Percentiles rank a stretch among this genome's conserved stretches.
These are phyloP conservation scores for Brachyhypopomus occidentalis DNA, from an alignment of 2,113 vertebrate genomes.

Conservation along the genomic window DNA sequence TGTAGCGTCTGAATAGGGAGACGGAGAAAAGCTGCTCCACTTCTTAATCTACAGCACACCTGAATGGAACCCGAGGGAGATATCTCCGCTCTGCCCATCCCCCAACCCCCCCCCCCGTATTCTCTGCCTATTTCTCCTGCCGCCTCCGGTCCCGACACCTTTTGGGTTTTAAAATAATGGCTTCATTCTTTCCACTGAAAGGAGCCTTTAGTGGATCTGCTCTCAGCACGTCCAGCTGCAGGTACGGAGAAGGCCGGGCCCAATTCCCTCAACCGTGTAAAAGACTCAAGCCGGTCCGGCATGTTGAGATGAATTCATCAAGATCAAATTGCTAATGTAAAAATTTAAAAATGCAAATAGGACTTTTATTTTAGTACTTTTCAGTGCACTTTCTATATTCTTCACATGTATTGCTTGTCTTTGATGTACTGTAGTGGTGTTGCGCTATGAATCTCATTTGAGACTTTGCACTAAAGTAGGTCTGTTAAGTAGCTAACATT, in stretches of 20 bases:
- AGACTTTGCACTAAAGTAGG: background rate
- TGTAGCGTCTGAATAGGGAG: background rate
- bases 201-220: background rate
- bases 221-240: background rate
- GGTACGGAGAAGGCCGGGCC: background rate
- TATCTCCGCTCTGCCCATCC: background rate
- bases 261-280: background rate
- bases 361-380: background rate
- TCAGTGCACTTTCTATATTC: background rate
- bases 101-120: background rate
- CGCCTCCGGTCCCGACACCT: background rate
- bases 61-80: background rate
- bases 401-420: background rate
- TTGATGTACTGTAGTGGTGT: background rate
- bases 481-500: background rate
- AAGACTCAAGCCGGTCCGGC: background rate
- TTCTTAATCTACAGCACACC: background rate
- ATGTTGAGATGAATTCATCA: background rate
- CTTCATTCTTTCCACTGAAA: background rate
- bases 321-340: background rate
- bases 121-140: background rate
- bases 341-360: background rate
- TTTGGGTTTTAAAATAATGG: background rate
- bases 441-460: background rate
- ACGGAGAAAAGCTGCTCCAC: background rate